Evolutionary conservation across 2,113 vertebrate species (phyloP), one percentile per base, ranked within the genome.

Genomic region (Puntigrus tetrazona): DNA sequence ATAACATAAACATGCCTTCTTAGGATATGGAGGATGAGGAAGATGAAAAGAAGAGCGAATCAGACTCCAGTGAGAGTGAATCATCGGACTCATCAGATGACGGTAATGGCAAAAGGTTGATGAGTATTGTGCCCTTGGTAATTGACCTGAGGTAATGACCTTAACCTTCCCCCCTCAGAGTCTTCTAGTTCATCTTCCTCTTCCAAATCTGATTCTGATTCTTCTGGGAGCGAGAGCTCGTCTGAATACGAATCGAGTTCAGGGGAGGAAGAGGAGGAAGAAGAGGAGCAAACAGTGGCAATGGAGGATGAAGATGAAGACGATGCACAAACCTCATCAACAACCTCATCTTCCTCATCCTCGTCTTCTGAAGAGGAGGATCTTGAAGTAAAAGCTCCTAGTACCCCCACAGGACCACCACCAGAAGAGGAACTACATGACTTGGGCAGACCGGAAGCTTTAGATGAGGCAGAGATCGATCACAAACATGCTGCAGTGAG

Each of bases 201-300:
- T 29, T 97, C 96, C 76, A 95, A 95, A 89, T 94, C 92, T 38
- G 94, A 92, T 75, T 94, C 93, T 0, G 94, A 93, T 74, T 96
- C 96, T 2, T 97, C 94, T 0, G 95, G 93, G 82, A 97, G 95
- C 7, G 94, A 94, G 0, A 95, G 95, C 67, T 98, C 97, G 52
- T 98, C 97, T 0, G 96, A 96, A 52, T 97, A 96, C 0, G 97
- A 96, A 83, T 92, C 96, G 11, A 97, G 96, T 14, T 97, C 96
- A 1, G 96, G 96, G 0, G 95, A 95, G 0, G 95, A 94, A 0
- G 92, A 93, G 0, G 94, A 91, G 0, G 93, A 92, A 10, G 91
- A 91, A 10, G 92, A 70, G 0, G 92, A 88, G 0, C 88, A 85
- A 0, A 88, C 90, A 1, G 92, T 92, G 0, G 90, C 84, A 0